A percentile compares a stretch with the other conserved stretches of the same genome.
These are phyloP conservation scores for Menidia beryllina DNA, from an alignment of 2,113 vertebrate species.

Conservation along the genomic window DNA sequence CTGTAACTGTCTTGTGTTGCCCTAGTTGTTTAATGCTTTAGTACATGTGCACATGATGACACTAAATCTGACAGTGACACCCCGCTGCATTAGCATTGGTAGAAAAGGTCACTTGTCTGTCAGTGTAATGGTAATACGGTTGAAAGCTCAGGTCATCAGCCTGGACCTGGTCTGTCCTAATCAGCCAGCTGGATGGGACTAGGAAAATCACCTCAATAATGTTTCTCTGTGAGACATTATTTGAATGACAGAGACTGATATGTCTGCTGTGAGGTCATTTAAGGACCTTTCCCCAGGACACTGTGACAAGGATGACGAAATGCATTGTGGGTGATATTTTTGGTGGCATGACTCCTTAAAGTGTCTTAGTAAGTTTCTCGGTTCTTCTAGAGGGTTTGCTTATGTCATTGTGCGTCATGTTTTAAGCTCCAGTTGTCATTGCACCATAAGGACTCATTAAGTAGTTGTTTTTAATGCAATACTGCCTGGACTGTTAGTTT, in stretches of 20 bases:
- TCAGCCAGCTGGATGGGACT: conserved; percentile 45
- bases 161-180: conserved; percentile 45
- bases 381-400: conserved; percentile 55
- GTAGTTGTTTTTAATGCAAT: conserved; percentile 28
- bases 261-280: conserved; percentile 55
- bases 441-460: conserved; percentile 14
- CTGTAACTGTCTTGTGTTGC: conserved; percentile 42
- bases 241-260: conserved; percentile 51
- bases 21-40: conserved; percentile 34
- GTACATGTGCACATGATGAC: conserved; percentile 16
- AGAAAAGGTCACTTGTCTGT: conserved; percentile 61
- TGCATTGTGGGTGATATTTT: conserved; percentile 70
- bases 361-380: conserved; percentile 62
- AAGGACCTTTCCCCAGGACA: conserved; percentile 34
- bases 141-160: conserved; percentile 65
- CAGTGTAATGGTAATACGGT: conserved; percentile 46
- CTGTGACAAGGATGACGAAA: conserved; percentile 38
- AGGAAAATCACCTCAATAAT: conserved; percentile 38
- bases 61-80: conserved; percentile 16
- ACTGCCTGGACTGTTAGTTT: conserved; percentile 20
- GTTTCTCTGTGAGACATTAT: conserved; percentile 32
- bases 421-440: conserved; percentile 40
- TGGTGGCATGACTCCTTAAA: conserved; percentile 61
- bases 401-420: conserved; percentile 55
- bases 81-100: conserved; percentile 35